These are phyloP conservation scores for Machaerirhynchus nigripectus DNA, from an alignment of 2,113 vertebrate genomes.

Conservation along the genomic window DNA sequence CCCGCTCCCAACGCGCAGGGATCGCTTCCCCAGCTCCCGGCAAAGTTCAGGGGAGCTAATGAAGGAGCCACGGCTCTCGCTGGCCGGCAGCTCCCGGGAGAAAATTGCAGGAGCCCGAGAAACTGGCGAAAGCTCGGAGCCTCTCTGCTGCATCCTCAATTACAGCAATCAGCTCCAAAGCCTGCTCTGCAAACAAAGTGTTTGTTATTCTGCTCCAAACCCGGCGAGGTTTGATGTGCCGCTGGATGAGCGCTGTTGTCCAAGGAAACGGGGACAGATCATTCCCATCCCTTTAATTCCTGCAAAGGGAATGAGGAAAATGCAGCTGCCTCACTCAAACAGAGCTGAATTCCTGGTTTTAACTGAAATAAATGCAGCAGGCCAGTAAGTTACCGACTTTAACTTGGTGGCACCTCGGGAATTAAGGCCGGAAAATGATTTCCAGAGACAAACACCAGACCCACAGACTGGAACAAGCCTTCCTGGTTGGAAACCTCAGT, in stretches of 20 bases:
- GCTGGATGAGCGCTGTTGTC: background rate
- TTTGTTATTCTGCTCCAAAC: background rate
- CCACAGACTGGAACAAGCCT: background rate
- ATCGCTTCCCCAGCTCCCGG: background rate
- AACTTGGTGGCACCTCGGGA: background rate
- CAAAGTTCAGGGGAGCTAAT: background rate
- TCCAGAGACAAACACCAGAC: no score
- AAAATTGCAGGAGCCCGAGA: background rate
- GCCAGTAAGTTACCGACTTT: background rate
- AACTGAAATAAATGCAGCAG: background rate
- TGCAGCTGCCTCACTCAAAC: rapidly evolving
- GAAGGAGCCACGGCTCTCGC: background rate
- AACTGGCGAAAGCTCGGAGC: background rate
- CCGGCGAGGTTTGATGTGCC: background rate
- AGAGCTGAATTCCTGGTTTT: background rate
- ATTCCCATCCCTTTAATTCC: background rate
- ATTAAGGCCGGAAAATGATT: background rate
- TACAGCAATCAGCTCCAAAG: background rate
- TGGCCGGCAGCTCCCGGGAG: background rate
- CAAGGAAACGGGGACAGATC: background rate
- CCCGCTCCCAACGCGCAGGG: rapidly evolving
- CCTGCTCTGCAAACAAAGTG: background rate
- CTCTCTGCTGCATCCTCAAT: background rate
- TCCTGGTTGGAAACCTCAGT: no score
- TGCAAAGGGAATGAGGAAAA: background rate